phyloP scores from a whole-genome alignment of 1,140 invertebrate species.

The Pectinophora gossypiella region DNA sequence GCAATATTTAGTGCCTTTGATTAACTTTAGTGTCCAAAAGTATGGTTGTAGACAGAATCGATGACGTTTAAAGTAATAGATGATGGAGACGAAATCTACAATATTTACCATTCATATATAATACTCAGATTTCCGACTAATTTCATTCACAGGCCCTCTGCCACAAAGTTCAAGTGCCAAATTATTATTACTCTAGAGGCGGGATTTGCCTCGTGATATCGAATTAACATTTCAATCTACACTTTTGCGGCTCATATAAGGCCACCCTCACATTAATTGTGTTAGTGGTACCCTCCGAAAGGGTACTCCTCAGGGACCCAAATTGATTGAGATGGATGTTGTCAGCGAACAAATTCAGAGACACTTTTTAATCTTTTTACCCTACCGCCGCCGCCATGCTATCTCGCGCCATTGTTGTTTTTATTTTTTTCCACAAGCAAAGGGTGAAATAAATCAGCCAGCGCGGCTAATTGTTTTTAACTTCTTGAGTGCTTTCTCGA shows the following conservation, averaged over 20 bases:
- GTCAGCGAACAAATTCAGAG: background rate
- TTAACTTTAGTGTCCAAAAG: no score
- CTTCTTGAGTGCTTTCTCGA: background rate
- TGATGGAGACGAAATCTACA: no score
- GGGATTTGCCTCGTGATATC: background rate
- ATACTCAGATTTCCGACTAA: no score
- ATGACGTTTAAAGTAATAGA: no score
- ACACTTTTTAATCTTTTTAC: background rate
- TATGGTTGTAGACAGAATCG: no score
- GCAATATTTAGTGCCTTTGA: no score
- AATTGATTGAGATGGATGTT: background rate
- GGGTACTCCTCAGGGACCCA: background rate
- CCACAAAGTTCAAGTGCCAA: background rate
- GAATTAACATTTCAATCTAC: background rate
- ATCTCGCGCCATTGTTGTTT: background rate
- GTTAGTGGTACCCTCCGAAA: background rate
- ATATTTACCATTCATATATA: no score
- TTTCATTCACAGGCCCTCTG: no score
- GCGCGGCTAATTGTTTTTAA: background rate
- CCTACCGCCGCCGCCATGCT: background rate
- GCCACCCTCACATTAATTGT: background rate
- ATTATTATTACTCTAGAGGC: background rate
- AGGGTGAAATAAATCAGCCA: background rate
- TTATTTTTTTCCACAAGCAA: background rate
- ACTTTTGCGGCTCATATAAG: background rate